Conservation (phyloP, 2,113 vertebrate species). For the Neotragus moschatus region DNA sequence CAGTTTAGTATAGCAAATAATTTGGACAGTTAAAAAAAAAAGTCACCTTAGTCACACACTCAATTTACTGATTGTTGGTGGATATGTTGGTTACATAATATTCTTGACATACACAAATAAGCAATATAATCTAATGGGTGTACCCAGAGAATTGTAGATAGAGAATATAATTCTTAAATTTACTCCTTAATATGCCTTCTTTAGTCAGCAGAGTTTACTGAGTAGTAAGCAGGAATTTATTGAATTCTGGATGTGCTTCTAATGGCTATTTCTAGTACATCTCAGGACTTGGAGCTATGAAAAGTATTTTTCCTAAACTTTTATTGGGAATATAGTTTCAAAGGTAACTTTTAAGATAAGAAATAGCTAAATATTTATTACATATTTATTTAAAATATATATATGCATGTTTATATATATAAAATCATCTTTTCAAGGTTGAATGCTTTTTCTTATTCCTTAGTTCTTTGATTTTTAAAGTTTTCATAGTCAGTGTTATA, state of each 20-base stretch:
- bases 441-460: background rate
- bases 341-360: background rate
- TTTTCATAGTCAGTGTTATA: background rate
- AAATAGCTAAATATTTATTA: background rate
- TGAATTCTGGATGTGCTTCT: background rate
- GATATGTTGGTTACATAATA: background rate
- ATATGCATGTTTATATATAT: background rate
- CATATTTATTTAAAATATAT: background rate
- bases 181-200: background rate
- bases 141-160: background rate
- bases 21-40: background rate
- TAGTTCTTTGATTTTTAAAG: background rate
- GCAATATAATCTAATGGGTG: background rate
- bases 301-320: background rate
- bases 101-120: background rate
- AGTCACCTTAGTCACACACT: background rate
- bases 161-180: background rate
- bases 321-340: background rate
- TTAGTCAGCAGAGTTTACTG: background rate
- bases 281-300: background rate
- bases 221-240: background rate
- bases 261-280: background rate
- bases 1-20: background rate
- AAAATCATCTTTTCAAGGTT: background rate
- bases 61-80: background rate